These are phyloP conservation scores for Sicus ferrugineus DNA, from an alignment of 2,888 invertebrate species.

Conservation along the genomic window DNA sequence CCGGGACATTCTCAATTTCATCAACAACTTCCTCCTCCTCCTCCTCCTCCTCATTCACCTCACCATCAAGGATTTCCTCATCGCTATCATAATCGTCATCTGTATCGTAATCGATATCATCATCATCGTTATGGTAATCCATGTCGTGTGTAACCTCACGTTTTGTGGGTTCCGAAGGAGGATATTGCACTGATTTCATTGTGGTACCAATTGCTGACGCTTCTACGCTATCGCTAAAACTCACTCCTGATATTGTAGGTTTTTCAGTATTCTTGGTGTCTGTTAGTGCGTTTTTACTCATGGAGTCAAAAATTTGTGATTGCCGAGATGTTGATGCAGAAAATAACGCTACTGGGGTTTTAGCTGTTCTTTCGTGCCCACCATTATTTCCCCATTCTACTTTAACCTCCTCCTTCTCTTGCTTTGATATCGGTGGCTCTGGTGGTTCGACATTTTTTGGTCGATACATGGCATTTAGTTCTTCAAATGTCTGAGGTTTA, in stretches of 20 bases:
- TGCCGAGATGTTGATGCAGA: slow-evolving; percentile 39
- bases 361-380: not conserved
- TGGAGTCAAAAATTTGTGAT: slow-evolving; percentile 23
- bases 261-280: no score
- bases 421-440: slow-evolving; percentile 2
- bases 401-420: not conserved
- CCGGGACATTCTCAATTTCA: slow-evolving; percentile 65
- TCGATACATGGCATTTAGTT: slow-evolving; percentile 57
- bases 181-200: slow-evolving; percentile 10
- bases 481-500: slow-evolving; percentile 58
- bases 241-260: no score
- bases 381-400: not conserved
- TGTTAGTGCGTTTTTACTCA: no score
- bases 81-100: slow-evolving; percentile 48
- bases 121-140: slow-evolving; percentile 49
- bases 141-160: slow-evolving; percentile 40
- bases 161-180: slow-evolving; percentile 33
- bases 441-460: slow-evolving; percentile 39
- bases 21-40: slow-evolving; percentile 57
- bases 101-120: slow-evolving; percentile 55
- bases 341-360: slow-evolving; percentile 36
- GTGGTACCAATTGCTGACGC: slow-evolving; percentile 7
- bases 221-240: no score
- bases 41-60: slow-evolving; percentile 41
- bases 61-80: slow-evolving; percentile 53